Evolutionary conservation across 2,888 invertebrate genomes (phyloP).

Genomic region (Cheilosia impressa): DNA sequence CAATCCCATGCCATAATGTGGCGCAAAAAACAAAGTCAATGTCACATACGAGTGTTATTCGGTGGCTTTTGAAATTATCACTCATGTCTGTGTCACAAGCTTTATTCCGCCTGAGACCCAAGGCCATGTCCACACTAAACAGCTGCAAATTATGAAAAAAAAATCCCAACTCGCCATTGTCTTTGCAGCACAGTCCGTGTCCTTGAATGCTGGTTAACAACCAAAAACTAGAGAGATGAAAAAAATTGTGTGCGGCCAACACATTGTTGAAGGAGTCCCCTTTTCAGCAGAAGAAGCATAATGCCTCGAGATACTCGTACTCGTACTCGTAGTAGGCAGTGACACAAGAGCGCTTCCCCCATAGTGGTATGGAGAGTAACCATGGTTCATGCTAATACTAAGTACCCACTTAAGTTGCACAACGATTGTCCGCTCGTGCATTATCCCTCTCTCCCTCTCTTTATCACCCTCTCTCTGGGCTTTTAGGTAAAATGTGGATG

Average conservation of each 20-base stretch:
- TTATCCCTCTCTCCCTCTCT: conserved; percentile 7
- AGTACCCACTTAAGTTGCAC: conserved; percentile 67
- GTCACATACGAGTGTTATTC: no score
- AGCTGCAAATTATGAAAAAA: conserved; percentile 26
- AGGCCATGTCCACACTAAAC: conserved; percentile 15
- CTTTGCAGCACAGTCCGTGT: conserved; percentile 12
- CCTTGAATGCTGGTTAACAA: conserved; percentile 57
- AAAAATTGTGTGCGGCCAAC: not conserved
- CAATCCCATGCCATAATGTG: no score
- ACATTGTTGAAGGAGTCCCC: not conserved
- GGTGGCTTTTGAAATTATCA: no score
- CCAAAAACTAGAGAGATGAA: not conserved
- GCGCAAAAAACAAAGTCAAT: no score
- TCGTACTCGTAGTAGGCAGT: not conserved
- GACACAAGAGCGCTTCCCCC: not conserved
- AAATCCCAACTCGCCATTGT: conserved; percentile 33
- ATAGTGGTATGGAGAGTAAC: conserved; percentile 30
- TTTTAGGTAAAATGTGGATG: conserved; percentile 36
- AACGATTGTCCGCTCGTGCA: conserved; percentile 60
- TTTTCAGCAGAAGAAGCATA: not conserved
- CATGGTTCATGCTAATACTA: conserved; percentile 71
- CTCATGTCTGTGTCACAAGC: no score
- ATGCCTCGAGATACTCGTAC: not conserved
- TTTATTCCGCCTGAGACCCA: not conserved
- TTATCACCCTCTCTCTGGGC: not conserved